Evolutionary conservation across 2,113 vertebrate species (phyloP), one percentile per base, ranked within the genome.

Genomic region (Taxidea taxus): DNA sequence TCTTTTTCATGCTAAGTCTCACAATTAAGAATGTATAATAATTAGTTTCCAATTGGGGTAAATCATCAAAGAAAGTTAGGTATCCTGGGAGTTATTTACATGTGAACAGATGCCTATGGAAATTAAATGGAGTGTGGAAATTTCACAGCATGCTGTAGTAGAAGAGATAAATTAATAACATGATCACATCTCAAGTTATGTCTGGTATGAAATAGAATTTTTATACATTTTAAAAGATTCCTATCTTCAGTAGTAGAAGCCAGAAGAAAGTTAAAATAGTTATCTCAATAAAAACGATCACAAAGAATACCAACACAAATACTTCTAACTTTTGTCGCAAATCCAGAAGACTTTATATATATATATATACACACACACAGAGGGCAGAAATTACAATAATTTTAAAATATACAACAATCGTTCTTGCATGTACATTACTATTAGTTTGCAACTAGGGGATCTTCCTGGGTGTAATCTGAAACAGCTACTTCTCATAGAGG

Each of bases 51-150:
- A 97, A 97, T 94, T 97, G 66, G 97, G 60, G 87, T 97, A 96
- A 97, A 96, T 96, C 97, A 95, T 97, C 86, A 97, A 97, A 97
- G 97, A 97, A 96, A 96, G 82, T 94, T 95, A 96, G 82, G 68
- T 95, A 97, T 97, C 95, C 77, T 91, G 89, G 92, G 83, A 96
- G 64, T 87, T 97, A 97, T 97, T 98, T 96, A 97, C 98, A 91
- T 96, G 78, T 0, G 83, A 97, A 91, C 95, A 95, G 90, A 95
- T 91, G 93, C 95, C 91, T 97, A 93, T 95, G 78, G 95, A 96
- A 97, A 54, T 96, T 94, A 97, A 97, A 97, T 97, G 96, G 96
- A 97, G 97, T 97, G 83, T 91, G 86, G 74, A 97, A 97, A 94
- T 97, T 94, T 97, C 96, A 95, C 86, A 95, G 91, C 93, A 87